A percentile compares a stretch with the other conserved stretches of the same genome.
These are phyloP conservation scores for Pectinophora gossypiella DNA, from an alignment of 1,140 invertebrate species.

Conservation along the genomic window DNA sequence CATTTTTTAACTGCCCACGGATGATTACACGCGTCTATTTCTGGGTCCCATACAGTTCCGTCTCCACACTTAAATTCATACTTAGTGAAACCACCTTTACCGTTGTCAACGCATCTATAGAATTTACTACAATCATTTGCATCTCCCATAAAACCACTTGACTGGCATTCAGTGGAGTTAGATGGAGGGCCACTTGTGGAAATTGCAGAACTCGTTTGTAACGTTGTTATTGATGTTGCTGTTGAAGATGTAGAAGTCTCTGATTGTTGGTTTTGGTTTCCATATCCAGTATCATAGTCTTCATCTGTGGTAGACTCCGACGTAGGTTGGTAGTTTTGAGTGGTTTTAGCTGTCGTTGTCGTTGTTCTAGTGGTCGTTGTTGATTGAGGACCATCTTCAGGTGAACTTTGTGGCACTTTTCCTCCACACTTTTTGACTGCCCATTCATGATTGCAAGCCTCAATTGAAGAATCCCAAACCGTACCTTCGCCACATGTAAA, in stretches of 20 bases:
- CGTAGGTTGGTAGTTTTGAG: conserved; percentile 1
- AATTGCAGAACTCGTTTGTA: background rate
- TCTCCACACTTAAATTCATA: conserved; percentile 79
- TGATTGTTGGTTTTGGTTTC: no score
- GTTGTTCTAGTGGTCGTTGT: background rate
- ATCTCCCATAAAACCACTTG: conserved; percentile 75
- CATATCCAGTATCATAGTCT: conserved; percentile 6
- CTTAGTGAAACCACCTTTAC: conserved; percentile 74
- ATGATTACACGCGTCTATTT: conserved; percentile 78
- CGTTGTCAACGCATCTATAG: conserved; percentile 80
- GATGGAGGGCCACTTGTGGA: background rate
- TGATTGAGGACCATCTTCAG: no score
- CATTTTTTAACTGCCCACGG: conserved; percentile 71
- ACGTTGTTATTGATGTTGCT: no score
- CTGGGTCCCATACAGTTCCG: conserved; percentile 80
- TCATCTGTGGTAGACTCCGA: conserved; percentile 5
- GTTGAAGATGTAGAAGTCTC: conserved; percentile 10
- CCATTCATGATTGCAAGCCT: conserved; percentile 78
- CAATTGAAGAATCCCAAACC: conserved; percentile 77
- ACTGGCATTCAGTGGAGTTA: conserved; percentile 11
- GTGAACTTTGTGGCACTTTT: no score
- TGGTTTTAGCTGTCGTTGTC: conserved; percentile 4
- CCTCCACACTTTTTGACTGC: conserved; percentile 66
- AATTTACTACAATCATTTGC: conserved; percentile 80
- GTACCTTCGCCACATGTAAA: conserved; percentile 80